phyloP scores from a whole-genome alignment of 2,113 vertebrate genomes.

The Actenoides hombroni region DNA sequence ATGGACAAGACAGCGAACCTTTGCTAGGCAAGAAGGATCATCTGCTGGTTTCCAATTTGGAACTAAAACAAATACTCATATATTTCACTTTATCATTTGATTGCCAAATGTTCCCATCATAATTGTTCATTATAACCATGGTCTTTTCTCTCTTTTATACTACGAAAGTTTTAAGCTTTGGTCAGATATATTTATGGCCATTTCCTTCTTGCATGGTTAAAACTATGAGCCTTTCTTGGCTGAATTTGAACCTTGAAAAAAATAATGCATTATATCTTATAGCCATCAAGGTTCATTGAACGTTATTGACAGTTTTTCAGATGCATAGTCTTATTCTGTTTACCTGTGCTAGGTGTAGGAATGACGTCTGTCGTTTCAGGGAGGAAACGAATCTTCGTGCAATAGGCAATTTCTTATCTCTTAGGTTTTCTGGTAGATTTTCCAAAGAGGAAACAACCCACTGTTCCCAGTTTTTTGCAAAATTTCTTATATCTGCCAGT shows the following conservation, averaged over 20 bases:
- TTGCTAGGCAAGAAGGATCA: background rate
- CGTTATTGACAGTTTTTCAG: background rate
- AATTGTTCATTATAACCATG: background rate
- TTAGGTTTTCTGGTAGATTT: conserved; percentile 90
- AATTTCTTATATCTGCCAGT: conserved; percentile 93
- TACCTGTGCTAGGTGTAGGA: conserved; percentile 96
- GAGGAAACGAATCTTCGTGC: conserved; percentile 93
- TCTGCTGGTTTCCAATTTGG: background rate
- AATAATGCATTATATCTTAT: background rate
- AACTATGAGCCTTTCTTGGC: background rate
- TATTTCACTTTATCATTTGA: background rate
- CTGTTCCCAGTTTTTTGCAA: conserved; percentile 98
- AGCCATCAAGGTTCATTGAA: background rate
- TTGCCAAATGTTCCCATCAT: background rate
- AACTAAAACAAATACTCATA: background rate
- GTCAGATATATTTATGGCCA: background rate
- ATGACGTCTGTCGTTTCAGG: conserved; percentile 94
- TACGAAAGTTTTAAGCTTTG: background rate
- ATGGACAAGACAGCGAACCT: background rate
- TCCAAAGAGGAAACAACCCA: conserved; percentile 95
- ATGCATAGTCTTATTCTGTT: background rate
- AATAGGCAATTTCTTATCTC: conserved; percentile 91
- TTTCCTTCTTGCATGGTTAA: background rate
- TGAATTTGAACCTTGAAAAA: background rate
- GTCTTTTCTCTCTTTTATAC: background rate